A percentile compares a stretch with the other conserved stretches of the same genome.
phyloP scores from a whole-genome alignment of 2,797 vertebrate species.

The Acanthiza pusilla region DNA sequence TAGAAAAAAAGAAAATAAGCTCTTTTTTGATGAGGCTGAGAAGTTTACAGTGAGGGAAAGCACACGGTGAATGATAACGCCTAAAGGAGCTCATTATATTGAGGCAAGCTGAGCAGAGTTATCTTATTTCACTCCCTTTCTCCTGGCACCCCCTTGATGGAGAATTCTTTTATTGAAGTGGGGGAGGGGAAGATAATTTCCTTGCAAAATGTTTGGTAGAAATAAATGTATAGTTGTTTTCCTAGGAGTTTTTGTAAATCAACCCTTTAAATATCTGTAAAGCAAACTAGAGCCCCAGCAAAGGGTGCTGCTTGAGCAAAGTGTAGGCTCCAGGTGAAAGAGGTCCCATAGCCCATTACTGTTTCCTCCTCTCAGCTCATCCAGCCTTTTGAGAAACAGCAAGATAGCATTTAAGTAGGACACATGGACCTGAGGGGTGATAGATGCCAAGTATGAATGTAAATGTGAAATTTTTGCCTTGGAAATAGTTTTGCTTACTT shows the following conservation, averaged over 20 bases:
- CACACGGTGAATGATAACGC: slow-evolving; percentile 39
- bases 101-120: slow-evolving; percentile 53
- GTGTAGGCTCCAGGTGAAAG: not conserved
- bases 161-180: not conserved
- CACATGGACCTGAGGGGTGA: not conserved
- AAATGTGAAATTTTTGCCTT: not conserved
- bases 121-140: slow-evolving; percentile 30
- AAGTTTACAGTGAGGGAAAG: slow-evolving; percentile 45
- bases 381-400: not conserved
- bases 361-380: not conserved
- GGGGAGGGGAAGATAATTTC: not conserved
- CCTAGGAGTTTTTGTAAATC: not conserved
- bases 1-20: not conserved
- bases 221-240: slow-evolving; percentile 4
- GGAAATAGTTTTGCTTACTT: not conserved
- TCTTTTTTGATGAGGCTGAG: slow-evolving; percentile 54
- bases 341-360: not conserved
- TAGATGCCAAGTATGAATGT: not conserved
- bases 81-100: slow-evolving; percentile 51
- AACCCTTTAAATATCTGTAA: not conserved
- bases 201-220: not conserved
- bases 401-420: not conserved
- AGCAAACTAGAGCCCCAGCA: not conserved
- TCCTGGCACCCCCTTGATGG: not conserved
- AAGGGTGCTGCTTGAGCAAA: not conserved